Evolutionary conservation across 2,113 vertebrate genomes (phyloP).

Genomic region (Candoia aspera): DNA sequence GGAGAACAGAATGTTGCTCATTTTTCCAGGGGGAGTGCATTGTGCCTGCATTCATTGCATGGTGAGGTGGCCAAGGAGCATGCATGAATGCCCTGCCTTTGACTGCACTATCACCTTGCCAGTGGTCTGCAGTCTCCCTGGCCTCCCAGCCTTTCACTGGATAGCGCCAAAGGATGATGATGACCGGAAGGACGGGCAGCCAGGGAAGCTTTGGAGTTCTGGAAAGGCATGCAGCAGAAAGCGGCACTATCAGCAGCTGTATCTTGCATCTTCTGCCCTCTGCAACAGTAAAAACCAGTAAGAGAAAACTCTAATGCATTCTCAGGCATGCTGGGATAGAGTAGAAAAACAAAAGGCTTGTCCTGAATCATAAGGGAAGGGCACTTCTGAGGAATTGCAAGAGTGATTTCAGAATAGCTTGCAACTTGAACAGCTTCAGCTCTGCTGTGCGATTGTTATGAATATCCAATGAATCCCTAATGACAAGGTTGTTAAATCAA

Average conservation of each 20-base stretch:
- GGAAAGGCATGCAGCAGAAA: background rate
- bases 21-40: background rate
- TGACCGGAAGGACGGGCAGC: background rate
- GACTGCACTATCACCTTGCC: background rate
- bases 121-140: background rate
- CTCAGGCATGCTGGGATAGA: background rate
- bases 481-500: constrained; percentile 26
- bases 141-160: background rate
- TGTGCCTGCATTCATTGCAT: background rate
- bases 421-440: background rate
- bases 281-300: background rate
- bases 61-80: background rate
- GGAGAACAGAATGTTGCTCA: background rate
- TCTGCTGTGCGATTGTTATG: rapidly evolving
- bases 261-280: background rate
- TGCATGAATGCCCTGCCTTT: background rate
- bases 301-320: background rate
- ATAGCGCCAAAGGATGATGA: background rate
- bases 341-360: background rate
- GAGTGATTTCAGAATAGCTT: background rate
- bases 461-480: background rate
- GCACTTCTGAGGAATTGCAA: background rate
- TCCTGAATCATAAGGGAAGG: background rate
- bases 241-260: background rate
- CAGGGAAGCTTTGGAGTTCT: background rate